Evolutionary conservation across 2,113 vertebrate genomes (phyloP).

Genomic region (Myiagra hebetior): DNA sequence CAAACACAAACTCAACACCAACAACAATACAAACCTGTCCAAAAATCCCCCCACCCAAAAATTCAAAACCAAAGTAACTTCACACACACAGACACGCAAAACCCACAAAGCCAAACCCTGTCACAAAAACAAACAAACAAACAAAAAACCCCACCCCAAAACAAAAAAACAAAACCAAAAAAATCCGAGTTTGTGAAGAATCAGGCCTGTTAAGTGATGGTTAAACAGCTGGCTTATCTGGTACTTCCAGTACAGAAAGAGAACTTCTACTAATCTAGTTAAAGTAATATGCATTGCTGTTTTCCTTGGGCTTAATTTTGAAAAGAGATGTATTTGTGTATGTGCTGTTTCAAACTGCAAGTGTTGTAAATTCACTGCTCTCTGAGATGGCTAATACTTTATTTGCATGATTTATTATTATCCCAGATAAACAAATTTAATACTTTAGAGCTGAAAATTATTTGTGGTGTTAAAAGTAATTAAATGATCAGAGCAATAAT

Average conservation of each 20-base stretch:
- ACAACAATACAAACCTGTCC: neutral
- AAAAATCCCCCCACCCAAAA: neutral
- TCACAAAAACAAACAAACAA: neutral
- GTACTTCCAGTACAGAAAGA: neutral
- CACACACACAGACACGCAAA: neutral
- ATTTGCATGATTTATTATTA: neutral
- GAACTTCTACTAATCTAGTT: neutral
- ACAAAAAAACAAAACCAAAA: no score
- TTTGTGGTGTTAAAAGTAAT: slow-evolving; percentile 9
- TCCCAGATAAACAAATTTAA: neutral
- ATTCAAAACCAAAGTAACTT: no score
- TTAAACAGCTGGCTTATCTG: neutral
- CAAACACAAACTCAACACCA: neutral
- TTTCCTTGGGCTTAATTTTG: neutral
- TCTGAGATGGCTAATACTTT: neutral
- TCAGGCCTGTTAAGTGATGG: neutral
- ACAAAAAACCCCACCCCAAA: neutral
- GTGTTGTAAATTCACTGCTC: neutral
- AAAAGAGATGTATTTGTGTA: neutral
- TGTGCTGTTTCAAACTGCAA: neutral
- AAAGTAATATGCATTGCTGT: neutral
- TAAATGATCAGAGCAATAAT: slow-evolving; percentile 18
- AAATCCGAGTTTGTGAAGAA: neutral
- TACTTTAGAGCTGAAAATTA: neutral
- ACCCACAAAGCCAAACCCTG: neutral